Evolutionary conservation across 2,113 vertebrate species (phyloP), one percentile per base, ranked within the genome.

Genomic region (Cephalopholis sonnerati): DNA sequence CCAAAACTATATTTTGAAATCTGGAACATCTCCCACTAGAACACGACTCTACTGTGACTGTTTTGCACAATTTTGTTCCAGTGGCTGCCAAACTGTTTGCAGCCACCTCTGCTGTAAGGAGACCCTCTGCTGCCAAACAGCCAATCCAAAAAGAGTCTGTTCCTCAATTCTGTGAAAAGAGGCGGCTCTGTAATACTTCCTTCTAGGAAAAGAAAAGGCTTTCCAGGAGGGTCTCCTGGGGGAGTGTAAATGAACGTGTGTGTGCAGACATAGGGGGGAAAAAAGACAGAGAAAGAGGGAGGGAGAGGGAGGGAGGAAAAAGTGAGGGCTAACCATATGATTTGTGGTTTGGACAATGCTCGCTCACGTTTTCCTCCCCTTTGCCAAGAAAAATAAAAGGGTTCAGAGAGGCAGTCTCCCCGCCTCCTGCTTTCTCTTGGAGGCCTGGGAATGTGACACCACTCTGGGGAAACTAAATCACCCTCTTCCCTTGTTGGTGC

Each of bases 391-490:
- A 88, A 36, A 36, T 7, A 36, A 51, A 44, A 79, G 32, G 18
- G 27, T 71, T 77, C 25, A 25, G 20, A 76, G 20, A 67, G 29
- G 72, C 58, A 77, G 24, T 44, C 11, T 18, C 58, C 78, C 61
- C 59, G 73, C 67, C 32, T 58, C 44, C 57, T 48, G 62, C 25
- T 73, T 46, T 11, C 73, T 66, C 12, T 3, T 70, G 41, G 39
- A 74, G 76, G 53, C 48, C 51, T 75, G 70, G 82, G 85, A 94
- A 93, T 91, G 69, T 66, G 91, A 94, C 91, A 88, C 90, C 79
- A 54, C 83, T 74, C 75, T 58, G 61, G 84, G 83, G 84, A 72
- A 46, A 74, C 84, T 80, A 86, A 87, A 89, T 88, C 74, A 74
- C 79, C 82, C 86, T 13, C 62, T 84, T 85, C 78, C 74, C 71